Percentiles rank a stretch among this genome's conserved stretches.
These are phyloP conservation scores for Standfussiana lucernea DNA, from an alignment of 2,888 invertebrate species.

Conservation along the genomic window DNA sequence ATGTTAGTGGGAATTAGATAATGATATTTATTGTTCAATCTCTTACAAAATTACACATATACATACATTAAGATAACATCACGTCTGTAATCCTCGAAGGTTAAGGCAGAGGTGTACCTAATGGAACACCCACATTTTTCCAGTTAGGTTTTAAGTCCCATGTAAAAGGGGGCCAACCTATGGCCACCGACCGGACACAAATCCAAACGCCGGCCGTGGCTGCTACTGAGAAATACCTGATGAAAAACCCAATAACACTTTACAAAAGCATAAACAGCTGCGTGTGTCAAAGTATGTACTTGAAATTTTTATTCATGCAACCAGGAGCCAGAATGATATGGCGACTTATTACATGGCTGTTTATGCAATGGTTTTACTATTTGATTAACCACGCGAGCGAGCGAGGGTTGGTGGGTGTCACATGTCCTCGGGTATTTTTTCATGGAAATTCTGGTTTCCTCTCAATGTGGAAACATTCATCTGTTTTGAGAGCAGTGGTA, in stretches of 20 bases:
- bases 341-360: background rate
- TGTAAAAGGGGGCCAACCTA: too few relatives aligned
- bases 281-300: background rate
- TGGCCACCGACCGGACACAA: too few relatives aligned
- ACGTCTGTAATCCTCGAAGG: too few relatives aligned
- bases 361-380: background rate
- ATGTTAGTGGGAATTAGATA: background rate
- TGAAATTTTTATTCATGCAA: background rate
- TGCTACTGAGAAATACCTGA: too few relatives aligned
- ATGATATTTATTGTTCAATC: background rate
- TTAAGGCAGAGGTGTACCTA: too few relatives aligned
- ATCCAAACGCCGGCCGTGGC: too few relatives aligned
- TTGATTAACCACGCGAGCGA: background rate
- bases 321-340: background rate
- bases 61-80: too few relatives aligned
- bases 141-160: too few relatives aligned
- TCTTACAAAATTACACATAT: background rate
- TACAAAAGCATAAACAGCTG: background rate
- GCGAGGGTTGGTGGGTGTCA: background rate
- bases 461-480: background rate
- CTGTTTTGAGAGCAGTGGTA: background rate
- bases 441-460: background rate
- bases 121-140: too few relatives aligned
- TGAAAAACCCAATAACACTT: background rate
- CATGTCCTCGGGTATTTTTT: background rate